Conservation (phyloP, 2,113 vertebrate species). For the Azemiops feae region DNA sequence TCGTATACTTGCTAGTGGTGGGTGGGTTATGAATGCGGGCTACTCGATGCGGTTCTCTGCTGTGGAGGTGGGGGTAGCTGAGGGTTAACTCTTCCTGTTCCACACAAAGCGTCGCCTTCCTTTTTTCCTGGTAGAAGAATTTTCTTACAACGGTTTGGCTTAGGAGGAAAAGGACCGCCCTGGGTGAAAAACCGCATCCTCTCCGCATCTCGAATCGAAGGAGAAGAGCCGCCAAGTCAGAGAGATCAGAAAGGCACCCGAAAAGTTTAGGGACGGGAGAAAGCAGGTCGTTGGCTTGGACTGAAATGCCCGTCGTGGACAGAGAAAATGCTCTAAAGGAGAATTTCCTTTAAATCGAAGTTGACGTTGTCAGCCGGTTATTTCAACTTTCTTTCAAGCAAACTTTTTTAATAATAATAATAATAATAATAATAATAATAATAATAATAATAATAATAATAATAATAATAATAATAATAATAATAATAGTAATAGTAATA, state of each 20-base stretch:
- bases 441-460: background rate
- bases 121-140: background rate
- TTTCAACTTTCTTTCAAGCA: background rate
- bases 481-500: too few species aligned
- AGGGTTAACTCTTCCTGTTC: constrained; percentile 48
- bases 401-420: background rate
- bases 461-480: background rate
- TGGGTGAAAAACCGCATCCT: background rate
- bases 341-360: background rate
- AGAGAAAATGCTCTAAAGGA: background rate
- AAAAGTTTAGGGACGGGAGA: background rate
- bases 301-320: background rate
- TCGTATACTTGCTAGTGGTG: too few species aligned
- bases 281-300: background rate
- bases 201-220: background rate
- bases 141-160: background rate
- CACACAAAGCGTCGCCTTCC: background rate
- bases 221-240: too few species aligned
- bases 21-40: background rate
- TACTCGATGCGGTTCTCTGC: background rate
- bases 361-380: background rate
- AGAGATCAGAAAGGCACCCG: background rate
- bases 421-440: background rate
- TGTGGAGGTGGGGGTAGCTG: too few species aligned
- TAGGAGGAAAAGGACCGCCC: background rate